Evolutionary conservation across 2,113 vertebrate genomes (phyloP), one percentile per base, ranked within the genome.

Genomic region (Eretmochelys imbricata): DNA sequence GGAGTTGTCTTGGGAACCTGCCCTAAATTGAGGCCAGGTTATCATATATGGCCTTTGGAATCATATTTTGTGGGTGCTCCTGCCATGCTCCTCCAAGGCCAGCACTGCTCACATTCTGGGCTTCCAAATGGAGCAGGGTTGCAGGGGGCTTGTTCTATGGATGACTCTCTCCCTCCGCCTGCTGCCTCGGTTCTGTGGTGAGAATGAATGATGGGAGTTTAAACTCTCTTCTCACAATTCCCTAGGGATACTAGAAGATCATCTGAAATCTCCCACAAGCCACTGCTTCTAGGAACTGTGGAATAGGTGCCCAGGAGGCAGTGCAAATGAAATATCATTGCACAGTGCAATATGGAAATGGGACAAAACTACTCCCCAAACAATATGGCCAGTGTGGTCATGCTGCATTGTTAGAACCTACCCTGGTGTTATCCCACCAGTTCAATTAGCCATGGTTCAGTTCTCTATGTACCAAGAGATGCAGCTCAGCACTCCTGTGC

Each of bases 161-260:
- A 5, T 25, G 72, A 75, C n/a, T 42, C 13, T 4, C 6, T 4
- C 16, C 16, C 62, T 35, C 7, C 4, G 24, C 31, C 29, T 62
- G 62, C 35, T 50, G 49, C 82, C 49, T 89, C 11, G 42, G 54
- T 49, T 84, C 42, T 80, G 48, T 14, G 80, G 51, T 2, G 13
- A 48, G 55, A 5, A 1, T n/a, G 20, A 38, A 50, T 50, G 10
- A 22, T 86, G 0, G 0, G 69, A 35, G 2, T 78, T 46, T 65
- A 14, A 89, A 91, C 82, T 88, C 0, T 50, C 78, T 48, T 65
- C 83, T 85, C 62, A 13, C 3, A 87, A 82, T 55, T 85, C 14
- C 59, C 7, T 85, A 80, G 24, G 31, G 31, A 91, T 88, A 38
- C 1, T 8, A 31, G 89, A 81, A 59, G 59, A 46, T 46, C 1